A percentile compares a stretch with the other conserved stretches of the same genome.
Evolutionary conservation across 2,797 vertebrate species (phyloP).

Genomic region (Anomalospiza imberbis): DNA sequence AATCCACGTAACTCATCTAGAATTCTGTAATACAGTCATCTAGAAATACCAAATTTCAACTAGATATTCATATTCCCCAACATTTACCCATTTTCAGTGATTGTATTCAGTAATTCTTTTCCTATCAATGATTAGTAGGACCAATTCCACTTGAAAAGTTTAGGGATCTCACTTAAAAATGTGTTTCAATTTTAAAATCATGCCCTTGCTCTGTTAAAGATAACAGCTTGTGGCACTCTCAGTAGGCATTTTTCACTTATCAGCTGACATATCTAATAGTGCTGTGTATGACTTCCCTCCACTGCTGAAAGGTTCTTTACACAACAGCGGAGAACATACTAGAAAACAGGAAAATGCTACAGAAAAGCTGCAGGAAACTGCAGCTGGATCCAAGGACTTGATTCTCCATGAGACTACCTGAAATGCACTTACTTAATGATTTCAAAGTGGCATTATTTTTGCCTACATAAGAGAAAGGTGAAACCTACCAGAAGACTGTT

Average conservation of each 20-base stretch:
- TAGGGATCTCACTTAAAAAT: not conserved
- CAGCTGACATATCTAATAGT: not conserved
- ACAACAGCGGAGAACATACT: conserved; percentile 11
- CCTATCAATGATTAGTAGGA: not conserved
- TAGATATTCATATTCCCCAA: not conserved
- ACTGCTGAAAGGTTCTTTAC: not conserved
- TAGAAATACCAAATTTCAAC: not conserved
- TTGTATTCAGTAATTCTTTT: not conserved
- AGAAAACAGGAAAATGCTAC: not conserved
- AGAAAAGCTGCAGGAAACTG: not conserved
- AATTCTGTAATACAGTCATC: not conserved
- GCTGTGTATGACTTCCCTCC: not conserved
- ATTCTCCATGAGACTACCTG: not conserved
- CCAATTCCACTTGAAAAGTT: not conserved
- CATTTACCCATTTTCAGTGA: not conserved
- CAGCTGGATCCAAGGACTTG: not conserved
- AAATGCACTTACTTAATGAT: not conserved
- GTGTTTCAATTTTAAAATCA: not conserved
- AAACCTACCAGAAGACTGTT: not conserved
- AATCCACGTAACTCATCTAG: not conserved
- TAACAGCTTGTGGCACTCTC: not conserved
- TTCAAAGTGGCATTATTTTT: not conserved
- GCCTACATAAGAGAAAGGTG: not conserved
- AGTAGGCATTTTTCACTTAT: not conserved
- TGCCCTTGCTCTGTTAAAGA: not conserved